These are phyloP conservation scores for Orchesellides sinensis DNA, from an alignment of 2,888 invertebrate genomes.

Conservation along the genomic window DNA sequence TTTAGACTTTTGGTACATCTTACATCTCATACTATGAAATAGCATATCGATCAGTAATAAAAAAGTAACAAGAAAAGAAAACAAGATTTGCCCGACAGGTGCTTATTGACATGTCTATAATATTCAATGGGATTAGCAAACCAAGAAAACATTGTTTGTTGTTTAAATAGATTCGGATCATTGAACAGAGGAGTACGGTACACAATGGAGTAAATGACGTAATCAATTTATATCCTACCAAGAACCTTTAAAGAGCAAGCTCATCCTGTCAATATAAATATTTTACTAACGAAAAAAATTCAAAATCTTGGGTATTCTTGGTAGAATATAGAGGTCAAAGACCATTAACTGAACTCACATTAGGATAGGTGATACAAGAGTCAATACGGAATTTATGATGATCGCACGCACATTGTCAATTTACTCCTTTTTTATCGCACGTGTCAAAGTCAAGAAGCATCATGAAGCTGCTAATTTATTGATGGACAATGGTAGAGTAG, in stretches of 20 bases:
- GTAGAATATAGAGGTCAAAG: slow-evolving; percentile 15
- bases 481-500: no score
- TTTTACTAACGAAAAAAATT: neutral
- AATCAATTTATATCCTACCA: neutral
- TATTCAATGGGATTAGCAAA: neutral
- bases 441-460: slow-evolving; percentile 11
- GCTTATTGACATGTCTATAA: no score
- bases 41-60: neutral
- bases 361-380: no score
- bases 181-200: neutral
- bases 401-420: slow-evolving; percentile 27
- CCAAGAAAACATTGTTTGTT: neutral
- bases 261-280: neutral
- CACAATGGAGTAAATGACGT: neutral
- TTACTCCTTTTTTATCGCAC: slow-evolving; percentile 13
- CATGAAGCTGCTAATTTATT: neutral
- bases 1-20: neutral
- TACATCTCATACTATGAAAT: neutral
- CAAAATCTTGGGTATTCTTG: neutral
- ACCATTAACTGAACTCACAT: neutral
- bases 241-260: neutral
- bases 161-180: neutral
- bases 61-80: neutral
- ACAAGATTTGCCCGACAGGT: no score
- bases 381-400: neutral